A percentile compares a stretch with the other conserved stretches of the same genome.
These are phyloP conservation scores for Sialia sialis DNA, from an alignment of 2,113 vertebrate genomes.

Conservation along the genomic window DNA sequence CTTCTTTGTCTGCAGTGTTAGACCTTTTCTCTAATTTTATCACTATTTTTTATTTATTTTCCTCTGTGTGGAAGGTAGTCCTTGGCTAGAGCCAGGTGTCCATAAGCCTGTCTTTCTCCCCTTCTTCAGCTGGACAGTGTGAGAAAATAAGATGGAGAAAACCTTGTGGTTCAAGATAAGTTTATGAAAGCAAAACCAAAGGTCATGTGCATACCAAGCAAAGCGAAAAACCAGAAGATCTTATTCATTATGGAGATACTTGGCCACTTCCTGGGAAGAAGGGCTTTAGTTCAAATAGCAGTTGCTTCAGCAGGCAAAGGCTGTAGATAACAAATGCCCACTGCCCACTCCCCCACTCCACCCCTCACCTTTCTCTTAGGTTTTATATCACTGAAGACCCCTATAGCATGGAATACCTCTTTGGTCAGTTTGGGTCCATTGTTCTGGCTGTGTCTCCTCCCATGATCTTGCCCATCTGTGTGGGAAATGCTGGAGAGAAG, in stretches of 20 bases:
- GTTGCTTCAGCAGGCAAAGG: not conserved
- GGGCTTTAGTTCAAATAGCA: not conserved
- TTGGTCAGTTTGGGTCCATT: not conserved
- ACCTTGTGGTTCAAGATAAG: not conserved
- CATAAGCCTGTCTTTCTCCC: not conserved
- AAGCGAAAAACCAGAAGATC: accelerated
- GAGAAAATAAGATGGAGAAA: not conserved
- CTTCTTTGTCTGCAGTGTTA: accelerated
- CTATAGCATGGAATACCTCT: not conserved
- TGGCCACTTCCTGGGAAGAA: accelerated
- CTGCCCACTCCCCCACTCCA: accelerated
- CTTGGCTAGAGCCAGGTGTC: not conserved
- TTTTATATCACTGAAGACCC: not conserved
- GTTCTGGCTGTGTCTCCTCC: not conserved
- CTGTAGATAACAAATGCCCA: not conserved
- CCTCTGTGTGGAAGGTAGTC: not conserved
- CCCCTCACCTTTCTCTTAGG: accelerated
- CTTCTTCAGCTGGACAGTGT: not conserved
- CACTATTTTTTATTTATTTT: not conserved
- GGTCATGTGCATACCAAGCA: not conserved
- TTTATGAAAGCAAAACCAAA: not conserved
- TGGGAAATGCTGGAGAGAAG: not conserved
- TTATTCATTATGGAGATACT: not conserved
- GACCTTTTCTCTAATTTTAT: not conserved
- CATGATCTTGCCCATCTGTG: not conserved